Evolutionary conservation across 2,797 vertebrate genomes (phyloP).

Genomic region (Babyrousa celebensis): DNA sequence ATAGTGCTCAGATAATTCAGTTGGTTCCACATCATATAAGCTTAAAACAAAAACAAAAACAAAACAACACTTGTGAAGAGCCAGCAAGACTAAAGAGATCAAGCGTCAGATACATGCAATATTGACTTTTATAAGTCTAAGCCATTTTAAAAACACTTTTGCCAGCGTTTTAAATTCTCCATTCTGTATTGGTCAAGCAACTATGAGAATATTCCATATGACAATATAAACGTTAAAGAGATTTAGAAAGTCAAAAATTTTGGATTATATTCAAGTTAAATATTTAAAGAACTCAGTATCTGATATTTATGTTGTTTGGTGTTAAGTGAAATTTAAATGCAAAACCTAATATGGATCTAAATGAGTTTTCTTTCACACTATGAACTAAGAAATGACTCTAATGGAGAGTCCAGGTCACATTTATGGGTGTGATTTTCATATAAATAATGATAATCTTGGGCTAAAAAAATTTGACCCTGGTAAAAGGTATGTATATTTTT

Average conservation of each 20-base stretch:
- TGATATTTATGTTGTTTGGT: background rate
- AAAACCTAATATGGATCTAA: background rate
- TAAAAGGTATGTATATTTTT: background rate
- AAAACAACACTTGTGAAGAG: background rate
- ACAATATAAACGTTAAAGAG: background rate
- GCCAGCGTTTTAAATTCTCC: conserved; percentile 24
- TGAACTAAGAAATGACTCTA: conserved; percentile 31
- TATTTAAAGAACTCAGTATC: background rate
- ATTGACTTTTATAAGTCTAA: background rate
- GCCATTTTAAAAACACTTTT: background rate
- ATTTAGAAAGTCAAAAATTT: background rate
- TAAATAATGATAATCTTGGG: conserved; percentile 11
- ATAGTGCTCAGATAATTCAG: background rate
- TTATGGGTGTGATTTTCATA: conserved; percentile 23
- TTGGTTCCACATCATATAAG: background rate
- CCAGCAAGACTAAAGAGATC: background rate
- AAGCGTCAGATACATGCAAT: background rate
- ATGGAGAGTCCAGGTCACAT: background rate
- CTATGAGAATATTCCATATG: background rate
- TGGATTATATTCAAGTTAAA: conserved; percentile 12
- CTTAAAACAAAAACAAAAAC: background rate
- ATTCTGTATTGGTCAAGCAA: background rate
- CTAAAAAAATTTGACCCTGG: conserved; percentile 20
- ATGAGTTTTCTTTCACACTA: conserved; percentile 61
- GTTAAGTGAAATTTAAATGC: conserved; percentile 37